These are phyloP conservation scores for Ctenochaetus hawaiiensis DNA, from an alignment of 2,797 vertebrate genomes.

Conservation along the genomic window DNA sequence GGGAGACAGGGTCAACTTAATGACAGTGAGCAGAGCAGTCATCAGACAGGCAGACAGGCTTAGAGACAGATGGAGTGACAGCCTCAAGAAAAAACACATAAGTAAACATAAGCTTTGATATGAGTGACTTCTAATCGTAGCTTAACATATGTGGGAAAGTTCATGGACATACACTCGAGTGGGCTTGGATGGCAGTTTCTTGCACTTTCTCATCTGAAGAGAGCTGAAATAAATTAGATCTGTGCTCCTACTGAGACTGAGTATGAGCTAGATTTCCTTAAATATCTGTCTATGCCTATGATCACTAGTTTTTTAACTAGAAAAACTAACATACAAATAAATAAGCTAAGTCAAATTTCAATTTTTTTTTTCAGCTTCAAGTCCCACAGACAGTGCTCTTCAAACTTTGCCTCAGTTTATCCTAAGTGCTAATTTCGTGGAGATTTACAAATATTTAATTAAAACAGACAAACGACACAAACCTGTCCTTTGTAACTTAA, in stretches of 20 bases:
- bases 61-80: constrained; percentile 42
- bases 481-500: not conserved
- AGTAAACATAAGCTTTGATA: constrained; percentile 19
- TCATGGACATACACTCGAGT: constrained; percentile 11
- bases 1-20: constrained; percentile 44
- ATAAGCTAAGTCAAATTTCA: not conserved
- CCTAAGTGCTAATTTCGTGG: not conserved
- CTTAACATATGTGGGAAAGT: constrained; percentile 54
- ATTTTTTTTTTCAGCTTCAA: not conserved
- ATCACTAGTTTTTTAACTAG: too few species aligned
- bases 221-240: not conserved
- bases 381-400: not conserved
- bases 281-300: not conserved
- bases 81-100: constrained; percentile 37
- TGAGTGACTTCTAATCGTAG: constrained; percentile 12
- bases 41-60: constrained; percentile 32
- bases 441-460: not conserved
- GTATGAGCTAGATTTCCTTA: not conserved
- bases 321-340: not conserved
- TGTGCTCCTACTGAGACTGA: not conserved
- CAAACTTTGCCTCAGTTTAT: too few species aligned
- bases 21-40: constrained; percentile 63
- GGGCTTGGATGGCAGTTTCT: constrained; percentile 18
- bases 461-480: not conserved
- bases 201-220: constrained; percentile 22